Conservation (phyloP, 2,888 invertebrate species). For the Ormia ochracea region DNA sequence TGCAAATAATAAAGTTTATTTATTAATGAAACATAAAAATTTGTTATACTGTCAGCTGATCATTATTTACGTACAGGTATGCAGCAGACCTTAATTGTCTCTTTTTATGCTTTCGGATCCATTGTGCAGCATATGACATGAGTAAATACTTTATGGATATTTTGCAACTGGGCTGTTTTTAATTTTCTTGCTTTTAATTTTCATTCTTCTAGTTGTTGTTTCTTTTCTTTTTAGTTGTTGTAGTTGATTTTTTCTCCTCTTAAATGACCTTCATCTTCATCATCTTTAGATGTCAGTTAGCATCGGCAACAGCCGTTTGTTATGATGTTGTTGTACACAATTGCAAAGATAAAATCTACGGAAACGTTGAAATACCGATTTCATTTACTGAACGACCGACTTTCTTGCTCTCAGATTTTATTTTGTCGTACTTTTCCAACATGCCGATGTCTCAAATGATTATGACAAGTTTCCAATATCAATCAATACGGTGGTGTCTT, state of each 20-base stretch:
- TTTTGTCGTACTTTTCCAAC: background rate
- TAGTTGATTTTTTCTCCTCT: background rate
- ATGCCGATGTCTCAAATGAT: background rate
- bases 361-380: conserved; percentile 26
- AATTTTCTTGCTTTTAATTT: background rate
- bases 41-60: too few species aligned
- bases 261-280: conserved; percentile 45
- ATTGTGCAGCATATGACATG: background rate
- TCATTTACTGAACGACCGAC: conserved; percentile 8
- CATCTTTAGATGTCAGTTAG: conserved; percentile 26
- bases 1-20: too few species aligned
- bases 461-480: background rate
- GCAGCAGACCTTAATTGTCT: too few species aligned
- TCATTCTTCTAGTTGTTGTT: background rate
- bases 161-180: conserved; percentile 2
- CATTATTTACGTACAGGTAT: too few species aligned
- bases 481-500: background rate
- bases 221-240: background rate
- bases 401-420: background rate
- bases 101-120: too few species aligned
- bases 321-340: conserved; percentile 1
- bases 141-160: conserved; percentile 3
- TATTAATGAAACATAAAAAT: too few species aligned
- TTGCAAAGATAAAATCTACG: conserved; percentile 2
- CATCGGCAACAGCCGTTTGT: conserved; percentile 31